Evolutionary conservation across 2,113 vertebrate species (phyloP).

Genomic region (Cephalopterus ornatus): DNA sequence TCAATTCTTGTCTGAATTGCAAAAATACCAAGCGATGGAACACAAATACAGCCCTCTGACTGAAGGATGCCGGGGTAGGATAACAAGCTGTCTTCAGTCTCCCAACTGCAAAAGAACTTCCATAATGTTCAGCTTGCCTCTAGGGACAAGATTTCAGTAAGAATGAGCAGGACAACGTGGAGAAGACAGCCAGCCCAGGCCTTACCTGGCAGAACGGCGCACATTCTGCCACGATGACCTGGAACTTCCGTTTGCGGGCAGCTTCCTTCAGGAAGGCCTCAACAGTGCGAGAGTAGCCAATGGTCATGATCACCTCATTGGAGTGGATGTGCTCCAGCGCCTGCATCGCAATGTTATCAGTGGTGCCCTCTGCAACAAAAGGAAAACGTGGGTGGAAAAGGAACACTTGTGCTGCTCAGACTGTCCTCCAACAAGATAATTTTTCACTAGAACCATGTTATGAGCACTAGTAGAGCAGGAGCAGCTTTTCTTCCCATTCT

Average conservation of each 20-base stretch:
- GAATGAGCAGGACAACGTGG: accelerated
- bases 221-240: slow-evolving; percentile 96
- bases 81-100: accelerated
- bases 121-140: background rate
- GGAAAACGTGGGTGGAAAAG: background rate
- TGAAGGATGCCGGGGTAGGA: background rate
- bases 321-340: slow-evolving; percentile 97
- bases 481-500: background rate
- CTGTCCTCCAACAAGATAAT: background rate
- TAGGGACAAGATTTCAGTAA: background rate
- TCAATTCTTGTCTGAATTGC: background rate
- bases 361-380: slow-evolving; percentile 87
- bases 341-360: slow-evolving; percentile 93
- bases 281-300: slow-evolving; percentile 90
- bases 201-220: slow-evolving; percentile 95
- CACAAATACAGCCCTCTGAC: background rate
- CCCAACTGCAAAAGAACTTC: background rate
- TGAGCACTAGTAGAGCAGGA: background rate
- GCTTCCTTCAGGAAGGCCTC: slow-evolving; percentile 94
- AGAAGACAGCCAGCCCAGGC: background rate
- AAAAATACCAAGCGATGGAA: background rate
- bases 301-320: slow-evolving; percentile 98
- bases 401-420: background rate
- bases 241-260: slow-evolving; percentile 92
- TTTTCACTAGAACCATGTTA: background rate